Base-by-base conservation (phyloP, 1,140 invertebrate genomes). In the Leptestheria dahalacensis region DNA sequence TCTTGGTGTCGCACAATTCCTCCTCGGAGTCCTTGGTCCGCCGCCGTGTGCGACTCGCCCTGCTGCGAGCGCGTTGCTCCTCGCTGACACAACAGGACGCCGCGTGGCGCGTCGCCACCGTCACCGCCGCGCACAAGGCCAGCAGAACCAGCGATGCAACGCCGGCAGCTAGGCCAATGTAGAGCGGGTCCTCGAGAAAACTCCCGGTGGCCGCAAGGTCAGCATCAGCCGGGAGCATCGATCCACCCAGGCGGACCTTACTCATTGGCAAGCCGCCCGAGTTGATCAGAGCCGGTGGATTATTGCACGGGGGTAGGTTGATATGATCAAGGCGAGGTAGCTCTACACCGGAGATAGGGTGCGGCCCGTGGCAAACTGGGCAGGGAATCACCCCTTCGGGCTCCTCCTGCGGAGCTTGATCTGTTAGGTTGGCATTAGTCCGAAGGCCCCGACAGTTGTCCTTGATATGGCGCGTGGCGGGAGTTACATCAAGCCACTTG, bases 1-100 rank as follows among this genome's bases (percentile, higher is more conserved):
- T 41, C 33, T 41, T 6, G 6, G 15, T 41, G 6, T 41, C 6
- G 33, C 33, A 41, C 33, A 41, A 15, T 41, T 41, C 33, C 33
- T 41, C 33, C 33, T 41, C 33, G 15, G 33, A 41, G 6, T 41
- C 33, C 15, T 41, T 41, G 6, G 6, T 41, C 33, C 15, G 33
- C 6, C 33, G 33, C 6, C 33, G 6, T 41, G 33, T 9, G 15
- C 15, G 6, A 6, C 33, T 6, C 15, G 6, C 15, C 33, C 33
- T 6, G 33, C 33, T 41, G 33, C 33, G 33, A 41, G 15, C 33
- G 0, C 47, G n/a, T 18, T 46, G 12, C 63, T 82, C 81, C 68
- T 84, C 82, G 66, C 83, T 77, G 0, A 82, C 85, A 68, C 85
- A 85, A 67, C 85, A 86, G 29, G 78, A 78, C 9, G 82, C 82